A percentile compares a stretch with the other conserved stretches of the same genome.
phyloP scores from a whole-genome alignment of 2,888 invertebrate species.

The Arctia plantaginis region DNA sequence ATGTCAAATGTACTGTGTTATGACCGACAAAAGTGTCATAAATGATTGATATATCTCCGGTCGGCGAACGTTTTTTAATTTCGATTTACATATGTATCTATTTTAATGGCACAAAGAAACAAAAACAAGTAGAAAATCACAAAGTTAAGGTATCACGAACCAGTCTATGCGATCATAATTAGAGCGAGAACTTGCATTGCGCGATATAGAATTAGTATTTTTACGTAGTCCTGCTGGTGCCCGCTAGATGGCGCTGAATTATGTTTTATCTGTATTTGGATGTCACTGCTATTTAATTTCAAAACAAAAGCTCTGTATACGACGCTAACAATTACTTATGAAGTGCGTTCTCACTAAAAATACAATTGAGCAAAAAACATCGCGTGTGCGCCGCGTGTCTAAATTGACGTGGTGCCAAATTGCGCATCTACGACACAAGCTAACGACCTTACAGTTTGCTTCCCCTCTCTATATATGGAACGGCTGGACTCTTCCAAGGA shows the following conservation, averaged over 20 bases:
- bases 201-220: neutral
- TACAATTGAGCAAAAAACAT: slow-evolving; percentile 17
- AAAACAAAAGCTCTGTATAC: neutral
- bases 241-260: neutral
- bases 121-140: neutral
- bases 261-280: neutral
- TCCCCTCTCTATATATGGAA: slow-evolving; percentile 57
- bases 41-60: neutral
- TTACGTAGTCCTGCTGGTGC: neutral
- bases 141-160: neutral
- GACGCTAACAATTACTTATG: slow-evolving; percentile 1
- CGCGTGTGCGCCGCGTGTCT: slow-evolving; percentile 22
- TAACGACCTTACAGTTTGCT: slow-evolving; percentile 59
- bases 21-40: neutral
- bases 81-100: neutral
- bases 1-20: neutral
- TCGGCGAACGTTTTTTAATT: neutral
- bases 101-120: neutral
- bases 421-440: slow-evolving; percentile 54
- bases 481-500: slow-evolving; percentile 29
- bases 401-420: slow-evolving; percentile 56
- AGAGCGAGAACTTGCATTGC: neutral
- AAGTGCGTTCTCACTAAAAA: slow-evolving; percentile 17
- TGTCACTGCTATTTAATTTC: neutral
- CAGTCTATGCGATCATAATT: neutral